phyloP scores from a whole-genome alignment of 2,888 invertebrate species.

The Andrena fulva region DNA sequence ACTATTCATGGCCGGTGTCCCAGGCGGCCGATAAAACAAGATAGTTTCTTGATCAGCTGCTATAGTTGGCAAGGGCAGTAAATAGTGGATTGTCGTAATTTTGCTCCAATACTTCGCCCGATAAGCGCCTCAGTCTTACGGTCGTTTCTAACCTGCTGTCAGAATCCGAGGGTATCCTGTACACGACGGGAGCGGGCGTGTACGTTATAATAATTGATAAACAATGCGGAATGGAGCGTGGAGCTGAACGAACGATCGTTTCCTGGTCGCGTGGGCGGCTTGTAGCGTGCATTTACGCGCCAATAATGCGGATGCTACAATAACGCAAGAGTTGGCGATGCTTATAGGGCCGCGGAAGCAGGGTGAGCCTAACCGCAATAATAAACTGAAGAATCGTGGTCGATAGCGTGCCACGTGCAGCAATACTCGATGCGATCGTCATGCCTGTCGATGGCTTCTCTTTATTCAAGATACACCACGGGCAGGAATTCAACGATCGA shows the following conservation, averaged over 20 bases:
- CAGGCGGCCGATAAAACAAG: no score
- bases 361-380: constrained; percentile 52
- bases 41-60: neutral
- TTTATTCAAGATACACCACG: constrained; percentile 17
- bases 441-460: constrained; percentile 30
- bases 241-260: constrained; percentile 59
- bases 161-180: constrained; percentile 44
- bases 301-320: constrained; percentile 66
- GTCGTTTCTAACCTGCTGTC: constrained; percentile 32
- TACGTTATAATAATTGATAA: constrained; percentile 75
- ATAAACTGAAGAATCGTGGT: constrained; percentile 54
- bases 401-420: constrained; percentile 38
- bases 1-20: no score
- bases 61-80: neutral
- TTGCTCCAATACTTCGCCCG: constrained; percentile 5
- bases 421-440: constrained; percentile 40
- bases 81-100: constrained; percentile 4
- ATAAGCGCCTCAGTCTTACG: constrained; percentile 16
- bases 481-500: neutral
- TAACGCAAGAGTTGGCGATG: constrained; percentile 54
- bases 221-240: constrained; percentile 72
- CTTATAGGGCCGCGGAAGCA: constrained; percentile 59
- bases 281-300: constrained; percentile 62
- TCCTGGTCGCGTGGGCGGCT: constrained; percentile 75
- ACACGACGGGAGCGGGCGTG: constrained; percentile 48